Base-by-base conservation (phyloP, 2,888 invertebrate species). In the Cabera pusaria region DNA sequence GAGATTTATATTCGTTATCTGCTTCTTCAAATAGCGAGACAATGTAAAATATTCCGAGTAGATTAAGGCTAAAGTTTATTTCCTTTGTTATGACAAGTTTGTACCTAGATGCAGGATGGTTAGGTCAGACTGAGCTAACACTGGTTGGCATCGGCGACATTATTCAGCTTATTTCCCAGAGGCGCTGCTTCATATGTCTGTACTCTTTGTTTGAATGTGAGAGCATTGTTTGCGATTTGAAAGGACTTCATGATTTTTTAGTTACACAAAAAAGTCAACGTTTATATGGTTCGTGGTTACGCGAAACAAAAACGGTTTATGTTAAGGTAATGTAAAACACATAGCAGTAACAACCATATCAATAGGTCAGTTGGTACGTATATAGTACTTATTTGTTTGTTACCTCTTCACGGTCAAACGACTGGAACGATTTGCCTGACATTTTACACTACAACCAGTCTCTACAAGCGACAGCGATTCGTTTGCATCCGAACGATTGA, bases 101-200 rank as follows among this genome's bases (percentile, higher is more conserved):
- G 36, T 22, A 19, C 6, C 11, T 18, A 38, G 34, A n/a, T 40
- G 25, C 21, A 34, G 21, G 3, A 6, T 6, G 9, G 10, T 6
- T 29, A 34, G 34, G 34, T 40, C 17, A 25, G 29, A 16, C 27
- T 11, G 17, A 29, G 29, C 40, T 29, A 35, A 48, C 51, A 43
- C 48, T 40, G 45, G 44, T 50, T 49, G 56, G 48, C 56, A 51
- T 36, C 37, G 41, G 48, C 31, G 60, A 66, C 65, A 69, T 69
- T 72, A 73, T 72, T 64, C 62, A 62, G 67, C 58, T 70, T 74
- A 74, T 73, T 73, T 72, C 68, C 69, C 72, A 59, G 37, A 50
- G 62, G 67, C 40, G 56, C 40, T 44, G 50, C 54, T 51, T 59
- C 61, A 67, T 69, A 64, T 67, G 64, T 59, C 63, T 44, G 52